Percentiles rank a stretch among this genome's conserved stretches.
phyloP scores from a whole-genome alignment of 2,113 vertebrate species.

The Orthochromis malagaraziensis region DNA sequence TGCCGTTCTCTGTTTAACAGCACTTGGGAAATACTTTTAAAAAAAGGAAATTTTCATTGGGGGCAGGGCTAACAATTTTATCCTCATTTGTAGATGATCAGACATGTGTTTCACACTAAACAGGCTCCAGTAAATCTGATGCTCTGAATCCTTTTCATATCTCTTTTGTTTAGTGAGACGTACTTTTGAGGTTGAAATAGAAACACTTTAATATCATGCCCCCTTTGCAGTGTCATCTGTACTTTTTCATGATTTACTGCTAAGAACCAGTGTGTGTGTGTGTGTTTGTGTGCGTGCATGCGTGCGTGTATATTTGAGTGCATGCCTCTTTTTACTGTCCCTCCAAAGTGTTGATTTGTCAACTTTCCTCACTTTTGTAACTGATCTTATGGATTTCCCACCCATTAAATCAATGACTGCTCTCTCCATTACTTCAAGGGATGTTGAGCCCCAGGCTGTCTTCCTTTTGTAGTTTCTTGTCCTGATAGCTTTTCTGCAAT shows the following conservation, averaged over 20 bases:
- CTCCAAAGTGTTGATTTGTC: neutral
- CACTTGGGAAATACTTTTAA: fast-evolving
- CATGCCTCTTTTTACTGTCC: neutral
- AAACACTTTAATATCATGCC: neutral
- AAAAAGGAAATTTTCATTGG: neutral
- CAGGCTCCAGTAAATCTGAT: neutral
- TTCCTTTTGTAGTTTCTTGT: neutral
- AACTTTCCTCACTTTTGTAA: neutral
- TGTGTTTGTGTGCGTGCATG: fast-evolving
- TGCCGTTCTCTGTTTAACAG: neutral
- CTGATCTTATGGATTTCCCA: neutral
- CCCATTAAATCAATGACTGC: neutral
- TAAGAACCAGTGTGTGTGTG: neutral
- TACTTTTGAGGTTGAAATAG: neutral
- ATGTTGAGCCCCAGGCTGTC: neutral
- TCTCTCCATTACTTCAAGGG: neutral
- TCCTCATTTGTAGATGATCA: neutral
- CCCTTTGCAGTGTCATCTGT: neutral
- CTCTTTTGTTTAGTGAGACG: neutral
- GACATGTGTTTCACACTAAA: neutral
- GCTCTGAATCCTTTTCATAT: neutral
- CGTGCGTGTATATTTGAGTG: fast-evolving
- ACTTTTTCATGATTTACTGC: neutral
- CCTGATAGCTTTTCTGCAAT: neutral
- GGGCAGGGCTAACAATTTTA: neutral